phyloP scores from a whole-genome alignment of 2,888 invertebrate species.

The Melieria picta region DNA sequence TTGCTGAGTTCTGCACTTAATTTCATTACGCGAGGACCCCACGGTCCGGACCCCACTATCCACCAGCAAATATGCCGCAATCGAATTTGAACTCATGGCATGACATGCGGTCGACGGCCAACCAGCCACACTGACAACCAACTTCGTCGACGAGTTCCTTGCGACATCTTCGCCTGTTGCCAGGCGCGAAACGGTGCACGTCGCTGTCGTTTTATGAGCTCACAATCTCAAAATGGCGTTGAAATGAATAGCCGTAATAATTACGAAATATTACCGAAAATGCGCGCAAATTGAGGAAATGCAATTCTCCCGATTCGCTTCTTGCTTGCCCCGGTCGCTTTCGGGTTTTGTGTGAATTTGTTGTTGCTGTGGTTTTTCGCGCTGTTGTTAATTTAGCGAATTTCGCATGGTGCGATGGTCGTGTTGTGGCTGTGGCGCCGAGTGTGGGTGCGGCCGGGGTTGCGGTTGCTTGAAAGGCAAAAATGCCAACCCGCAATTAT shows the following conservation, averaged over 20 bases:
- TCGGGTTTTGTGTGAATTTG: constrained; percentile 7
- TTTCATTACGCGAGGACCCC: no score
- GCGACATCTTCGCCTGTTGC: no score
- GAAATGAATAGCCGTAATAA: constrained; percentile 49
- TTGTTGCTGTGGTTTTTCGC: constrained; percentile 35
- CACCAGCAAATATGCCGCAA: no score
- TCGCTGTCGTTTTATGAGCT: not conserved
- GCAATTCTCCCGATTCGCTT: constrained; percentile 46
- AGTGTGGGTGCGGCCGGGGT: constrained; percentile 26
- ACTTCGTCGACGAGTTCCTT: no score
- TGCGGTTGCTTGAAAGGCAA: constrained; percentile 19
- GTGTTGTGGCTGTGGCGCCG: constrained; percentile 10
- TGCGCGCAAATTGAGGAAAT: constrained; percentile 50
- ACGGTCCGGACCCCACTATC: no score
- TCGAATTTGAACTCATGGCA: no score
- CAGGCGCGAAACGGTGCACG: no score
- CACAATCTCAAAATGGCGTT: not conserved
- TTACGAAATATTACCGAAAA: constrained; percentile 58
- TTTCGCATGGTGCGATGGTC: constrained; percentile 42
- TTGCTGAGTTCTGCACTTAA: no score
- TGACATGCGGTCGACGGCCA: no score
- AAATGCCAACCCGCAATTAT: constrained; percentile 29
- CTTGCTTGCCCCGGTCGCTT: constrained; percentile 40
- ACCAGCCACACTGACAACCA: no score
- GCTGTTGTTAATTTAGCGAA: constrained; percentile 43